These are phyloP conservation scores for Gallirallus australis DNA, from an alignment of 2,797 vertebrate species.

Conservation along the genomic window DNA sequence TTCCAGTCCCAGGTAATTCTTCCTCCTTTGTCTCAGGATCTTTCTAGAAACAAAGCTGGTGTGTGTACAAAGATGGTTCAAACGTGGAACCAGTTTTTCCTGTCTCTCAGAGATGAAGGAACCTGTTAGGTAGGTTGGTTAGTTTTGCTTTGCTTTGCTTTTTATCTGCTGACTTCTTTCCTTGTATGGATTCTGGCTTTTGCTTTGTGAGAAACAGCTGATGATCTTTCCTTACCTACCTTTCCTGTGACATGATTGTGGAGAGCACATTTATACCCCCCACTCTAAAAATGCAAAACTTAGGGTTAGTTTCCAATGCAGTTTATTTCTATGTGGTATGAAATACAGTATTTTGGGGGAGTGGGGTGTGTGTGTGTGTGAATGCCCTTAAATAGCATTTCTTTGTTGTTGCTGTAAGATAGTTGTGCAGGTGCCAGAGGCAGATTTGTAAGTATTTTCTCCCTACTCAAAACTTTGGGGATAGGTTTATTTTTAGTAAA, in stretches of 20 bases:
- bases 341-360: neutral
- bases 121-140: neutral
- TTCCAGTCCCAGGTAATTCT: neutral
- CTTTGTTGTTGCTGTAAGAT: neutral
- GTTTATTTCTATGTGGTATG: neutral
- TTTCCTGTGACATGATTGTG: neutral
- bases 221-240: neutral
- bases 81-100: neutral
- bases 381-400: neutral
- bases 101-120: neutral
- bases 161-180: neutral
- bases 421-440: neutral
- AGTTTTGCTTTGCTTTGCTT: neutral
- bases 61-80: neutral
- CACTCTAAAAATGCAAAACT: neutral
- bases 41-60: neutral
- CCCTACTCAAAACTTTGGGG: neutral
- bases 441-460: neutral
- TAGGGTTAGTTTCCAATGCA: neutral
- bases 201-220: neutral
- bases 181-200: neutral
- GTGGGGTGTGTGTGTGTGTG: neutral
- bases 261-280: neutral
- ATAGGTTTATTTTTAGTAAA: neutral
- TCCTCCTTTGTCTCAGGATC: neutral